Base-by-base conservation (phyloP, 92 coral and sea anemone species). In the Siderastrea siderea region DNA sequence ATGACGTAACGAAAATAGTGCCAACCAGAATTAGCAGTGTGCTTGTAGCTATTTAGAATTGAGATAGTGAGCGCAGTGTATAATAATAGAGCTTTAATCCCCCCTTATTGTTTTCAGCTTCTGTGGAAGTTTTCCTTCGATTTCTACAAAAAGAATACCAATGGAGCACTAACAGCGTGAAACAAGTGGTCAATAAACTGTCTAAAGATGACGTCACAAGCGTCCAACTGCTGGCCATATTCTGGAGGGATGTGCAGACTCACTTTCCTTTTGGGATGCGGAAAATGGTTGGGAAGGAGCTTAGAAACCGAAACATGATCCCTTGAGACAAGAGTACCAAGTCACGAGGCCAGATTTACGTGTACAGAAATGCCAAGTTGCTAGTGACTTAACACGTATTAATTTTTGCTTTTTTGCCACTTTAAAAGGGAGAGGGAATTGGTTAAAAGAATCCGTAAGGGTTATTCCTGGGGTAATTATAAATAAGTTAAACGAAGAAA, bases 151-250 rank as follows among this genome's bases (percentile, higher is more conserved):
- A 57, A 38, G 75, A 77, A 48, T 82, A 91, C n/a, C 86, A 71
- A 1, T 91, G 94, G 94, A 44, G 47, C 4, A 81, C 75, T 12
- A 81, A 64, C 69, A 86, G 67, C 16, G 87, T 84, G 57, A 82
- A 15, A n/a, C 15, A 13, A 8, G 89, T 86, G 44, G 75, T 80
- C n/a, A 47, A 38, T 6, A 70, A 89, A 84, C 82, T 94, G 54
- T 66, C 74, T 9, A 57, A 62, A 11, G 85, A 85, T 80, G 98
- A 95, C 78, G 89, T 95, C 52, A 95, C 93, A 17, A 93, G 84
- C 13, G 90, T 95, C 49, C 81, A 61, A 68, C 77, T 85, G 46
- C 85, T 94, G 46, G 94, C 92, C 43, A 47, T 76, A 70, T 94
- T 94, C 68, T 94, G 97, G 97, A 74, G 72, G 6, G 90, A 89